A percentile compares a stretch with the other conserved stretches of the same genome.
These are phyloP conservation scores for Nematolebias whitei DNA, from an alignment of 2,113 vertebrate species.

Conservation along the genomic window DNA sequence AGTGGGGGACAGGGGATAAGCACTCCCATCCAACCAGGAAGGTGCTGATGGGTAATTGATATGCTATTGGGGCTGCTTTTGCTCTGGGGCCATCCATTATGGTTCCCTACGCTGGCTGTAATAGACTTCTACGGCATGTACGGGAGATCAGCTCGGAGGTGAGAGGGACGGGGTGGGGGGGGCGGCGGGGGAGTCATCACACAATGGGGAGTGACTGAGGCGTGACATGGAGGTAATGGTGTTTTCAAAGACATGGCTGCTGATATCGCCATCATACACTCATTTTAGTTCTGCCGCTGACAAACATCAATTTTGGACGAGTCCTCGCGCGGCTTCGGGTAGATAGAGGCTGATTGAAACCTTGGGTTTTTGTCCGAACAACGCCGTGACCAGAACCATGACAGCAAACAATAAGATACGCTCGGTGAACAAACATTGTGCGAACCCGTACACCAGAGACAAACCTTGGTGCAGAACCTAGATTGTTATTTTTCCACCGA, in stretches of 20 bases:
- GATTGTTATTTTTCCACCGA: neutral
- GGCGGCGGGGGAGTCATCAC: constrained; percentile 25
- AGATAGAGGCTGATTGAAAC: constrained; percentile 64
- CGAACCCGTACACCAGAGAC: constrained; percentile 13
- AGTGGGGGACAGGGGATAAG: no score
- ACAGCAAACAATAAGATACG: constrained; percentile 21
- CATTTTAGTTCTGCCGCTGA: constrained; percentile 65
- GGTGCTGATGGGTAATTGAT: constrained; percentile 80
- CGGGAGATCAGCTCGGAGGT: constrained; percentile 61
- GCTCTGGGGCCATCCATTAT: constrained; percentile 72
- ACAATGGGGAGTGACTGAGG: constrained; percentile 80
- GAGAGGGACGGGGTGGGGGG: constrained; percentile 28
- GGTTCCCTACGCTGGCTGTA: constrained; percentile 60
- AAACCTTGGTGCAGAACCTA: neutral
- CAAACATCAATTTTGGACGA: constrained; percentile 71
- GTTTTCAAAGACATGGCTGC: constrained; percentile 78
- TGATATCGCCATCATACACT: constrained; percentile 70
- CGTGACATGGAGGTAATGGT: constrained; percentile 79
- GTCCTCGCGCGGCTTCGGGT: constrained; percentile 45
- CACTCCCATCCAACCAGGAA: constrained; percentile 54
- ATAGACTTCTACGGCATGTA: constrained; percentile 72
- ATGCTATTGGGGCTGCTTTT: constrained; percentile 74
- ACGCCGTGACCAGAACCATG: constrained; percentile 25
- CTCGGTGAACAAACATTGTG: constrained; percentile 23
- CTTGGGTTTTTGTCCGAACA: constrained; percentile 25